phyloP scores from a whole-genome alignment of 2,113 vertebrate genomes.

The Oryzias javanicus region DNA sequence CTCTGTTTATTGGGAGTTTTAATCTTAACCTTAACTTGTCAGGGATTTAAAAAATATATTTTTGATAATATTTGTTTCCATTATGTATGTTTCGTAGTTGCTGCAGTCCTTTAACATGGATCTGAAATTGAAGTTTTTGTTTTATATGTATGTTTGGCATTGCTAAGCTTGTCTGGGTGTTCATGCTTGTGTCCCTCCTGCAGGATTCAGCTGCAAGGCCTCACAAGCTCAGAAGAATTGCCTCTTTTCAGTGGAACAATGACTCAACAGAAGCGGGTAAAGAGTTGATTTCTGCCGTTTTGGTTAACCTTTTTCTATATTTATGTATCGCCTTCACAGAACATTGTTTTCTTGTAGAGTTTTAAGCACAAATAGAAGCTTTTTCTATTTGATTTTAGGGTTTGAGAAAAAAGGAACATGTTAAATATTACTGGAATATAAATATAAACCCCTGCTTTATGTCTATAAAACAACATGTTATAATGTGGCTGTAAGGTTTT shows the following conservation, averaged over 20 bases:
- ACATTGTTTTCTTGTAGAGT: neutral
- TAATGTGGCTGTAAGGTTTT: neutral
- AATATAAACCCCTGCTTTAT: neutral
- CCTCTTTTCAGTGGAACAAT: slow-evolving; percentile 45
- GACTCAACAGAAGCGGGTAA: slow-evolving; percentile 62
- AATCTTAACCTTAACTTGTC: too few relatives aligned
- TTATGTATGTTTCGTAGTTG: too few relatives aligned
- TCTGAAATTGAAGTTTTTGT: neutral
- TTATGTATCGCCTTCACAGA: slow-evolving; percentile 10
- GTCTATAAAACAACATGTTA: neutral
- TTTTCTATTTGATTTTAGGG: neutral
- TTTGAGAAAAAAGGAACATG: neutral
- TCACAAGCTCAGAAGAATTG: slow-evolving; percentile 65
- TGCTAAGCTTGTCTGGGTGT: neutral
- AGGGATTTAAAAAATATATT: too few relatives aligned
- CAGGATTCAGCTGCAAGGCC: slow-evolving; percentile 74
- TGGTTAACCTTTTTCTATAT: slow-evolving; percentile 9
- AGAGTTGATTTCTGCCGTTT: slow-evolving; percentile 5
- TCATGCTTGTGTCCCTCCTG: slow-evolving; percentile 10
- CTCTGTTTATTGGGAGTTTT: too few relatives aligned
- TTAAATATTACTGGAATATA: neutral
- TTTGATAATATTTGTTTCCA: too few relatives aligned
- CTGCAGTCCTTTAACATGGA: too few relatives aligned
- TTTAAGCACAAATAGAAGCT: neutral
- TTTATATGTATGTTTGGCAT: neutral